Conservation (phyloP, 2,797 vertebrate species). For the Periparus ater region DNA sequence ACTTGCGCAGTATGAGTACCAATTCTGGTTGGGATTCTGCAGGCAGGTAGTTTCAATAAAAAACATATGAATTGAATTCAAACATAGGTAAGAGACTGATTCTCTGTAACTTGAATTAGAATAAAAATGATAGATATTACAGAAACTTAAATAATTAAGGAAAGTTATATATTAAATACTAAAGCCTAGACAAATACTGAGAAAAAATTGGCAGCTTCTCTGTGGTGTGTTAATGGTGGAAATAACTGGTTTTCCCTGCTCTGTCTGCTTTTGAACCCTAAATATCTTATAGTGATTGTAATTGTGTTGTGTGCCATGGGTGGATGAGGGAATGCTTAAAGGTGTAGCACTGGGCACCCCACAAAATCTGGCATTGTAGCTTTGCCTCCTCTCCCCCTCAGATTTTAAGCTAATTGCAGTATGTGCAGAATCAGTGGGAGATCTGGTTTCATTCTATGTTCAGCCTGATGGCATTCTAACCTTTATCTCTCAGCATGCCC, state of each 20-base stretch:
- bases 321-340: background rate
- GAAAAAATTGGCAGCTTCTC: background rate
- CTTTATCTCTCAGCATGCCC: background rate
- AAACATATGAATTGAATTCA: background rate
- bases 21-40: background rate
- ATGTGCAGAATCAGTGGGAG: background rate
- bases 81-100: background rate
- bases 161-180: background rate
- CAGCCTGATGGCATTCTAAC: background rate
- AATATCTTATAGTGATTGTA: background rate
- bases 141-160: background rate
- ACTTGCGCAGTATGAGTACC: background rate
- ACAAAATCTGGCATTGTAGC: background rate
- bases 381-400: rapidly evolving
- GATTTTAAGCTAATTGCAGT: background rate
- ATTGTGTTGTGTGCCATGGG: background rate
- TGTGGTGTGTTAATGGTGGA: background rate
- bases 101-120: background rate
- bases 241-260: background rate
- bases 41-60: background rate
- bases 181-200: background rate
- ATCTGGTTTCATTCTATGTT: background rate
- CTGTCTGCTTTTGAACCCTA: background rate
- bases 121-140: background rate
- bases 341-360: background rate